Percentiles rank a stretch among this genome's conserved stretches.
Conservation (phyloP, 2,113 vertebrate genomes). For the Hoplias malabaricus region DNA sequence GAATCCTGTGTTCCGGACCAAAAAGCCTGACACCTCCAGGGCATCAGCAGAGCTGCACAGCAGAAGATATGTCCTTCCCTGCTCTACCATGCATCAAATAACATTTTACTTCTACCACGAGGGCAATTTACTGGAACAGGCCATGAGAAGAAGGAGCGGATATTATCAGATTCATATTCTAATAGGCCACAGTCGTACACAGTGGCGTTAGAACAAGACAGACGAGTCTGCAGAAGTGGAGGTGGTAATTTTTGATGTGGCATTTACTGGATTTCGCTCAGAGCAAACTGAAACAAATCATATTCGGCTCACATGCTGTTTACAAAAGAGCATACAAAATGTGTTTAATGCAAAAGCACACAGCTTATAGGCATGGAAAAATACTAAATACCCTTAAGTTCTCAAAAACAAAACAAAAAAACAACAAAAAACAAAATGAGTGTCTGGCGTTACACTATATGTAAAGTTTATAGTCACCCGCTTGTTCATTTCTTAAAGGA, state of each 20-base stretch:
- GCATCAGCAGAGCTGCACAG: background rate
- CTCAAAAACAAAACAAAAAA: no score
- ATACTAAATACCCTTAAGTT: no score
- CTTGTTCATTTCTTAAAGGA: no score
- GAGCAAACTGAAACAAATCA: background rate
- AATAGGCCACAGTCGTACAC: background rate
- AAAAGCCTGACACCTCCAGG: slow-evolving; percentile 49
- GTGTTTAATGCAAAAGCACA: no score
- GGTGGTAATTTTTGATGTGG: background rate
- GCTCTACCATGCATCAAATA: background rate
- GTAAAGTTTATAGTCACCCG: no score
- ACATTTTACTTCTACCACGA: background rate
- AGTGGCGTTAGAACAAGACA: background rate
- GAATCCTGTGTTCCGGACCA: slow-evolving; percentile 66
- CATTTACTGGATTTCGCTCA: background rate
- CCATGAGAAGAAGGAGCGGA: background rate
- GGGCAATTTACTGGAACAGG: slow-evolving; percentile 23
- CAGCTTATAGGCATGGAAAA: no score
- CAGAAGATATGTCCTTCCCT: background rate
- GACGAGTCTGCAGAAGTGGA: background rate
- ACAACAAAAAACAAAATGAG: no score
- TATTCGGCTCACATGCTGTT: no score
- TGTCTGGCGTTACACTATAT: no score
- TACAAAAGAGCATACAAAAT: no score
- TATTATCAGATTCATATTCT: background rate